These are phyloP conservation scores for Andrena praecox DNA, from an alignment of 2,888 invertebrate genomes.

Conservation along the genomic window DNA sequence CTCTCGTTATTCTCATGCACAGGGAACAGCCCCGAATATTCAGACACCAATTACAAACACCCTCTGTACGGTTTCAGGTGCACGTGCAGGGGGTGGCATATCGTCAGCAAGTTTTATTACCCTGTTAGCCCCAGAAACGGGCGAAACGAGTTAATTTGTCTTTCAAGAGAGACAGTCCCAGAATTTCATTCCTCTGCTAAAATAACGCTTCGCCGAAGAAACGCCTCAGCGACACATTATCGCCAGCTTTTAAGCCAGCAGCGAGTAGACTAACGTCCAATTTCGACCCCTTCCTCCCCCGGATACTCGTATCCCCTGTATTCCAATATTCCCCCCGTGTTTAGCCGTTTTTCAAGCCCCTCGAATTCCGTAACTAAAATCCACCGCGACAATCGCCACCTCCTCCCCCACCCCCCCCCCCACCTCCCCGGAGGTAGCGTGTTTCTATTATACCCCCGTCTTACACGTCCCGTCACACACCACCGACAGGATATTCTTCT, in stretches of 20 bases:
- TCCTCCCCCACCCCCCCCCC: no score
- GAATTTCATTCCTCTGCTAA: not conserved
- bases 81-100: not conserved
- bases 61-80: not conserved
- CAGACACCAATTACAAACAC: not conserved
- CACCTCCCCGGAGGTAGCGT: not conserved
- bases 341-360: conserved; percentile 1
- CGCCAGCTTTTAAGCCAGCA: not conserved
- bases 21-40: not conserved
- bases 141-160: conserved; percentile 1
- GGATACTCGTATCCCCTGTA: not conserved
- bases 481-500: conserved; percentile 60
- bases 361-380: conserved; percentile 23
- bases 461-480: conserved; percentile 47
- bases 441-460: conserved; percentile 49
- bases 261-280: not conserved
- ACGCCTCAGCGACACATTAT: no score
- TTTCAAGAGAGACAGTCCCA: not conserved
- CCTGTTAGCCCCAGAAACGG: not conserved
- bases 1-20: not conserved
- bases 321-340: conserved; percentile 2
- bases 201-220: not conserved
- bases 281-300: not conserved
- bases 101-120: conserved; percentile 4
- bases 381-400: conserved; percentile 8